These are phyloP conservation scores for Tridacna gigas DNA, from an alignment of 2,888 invertebrate genomes.

Conservation along the genomic window DNA sequence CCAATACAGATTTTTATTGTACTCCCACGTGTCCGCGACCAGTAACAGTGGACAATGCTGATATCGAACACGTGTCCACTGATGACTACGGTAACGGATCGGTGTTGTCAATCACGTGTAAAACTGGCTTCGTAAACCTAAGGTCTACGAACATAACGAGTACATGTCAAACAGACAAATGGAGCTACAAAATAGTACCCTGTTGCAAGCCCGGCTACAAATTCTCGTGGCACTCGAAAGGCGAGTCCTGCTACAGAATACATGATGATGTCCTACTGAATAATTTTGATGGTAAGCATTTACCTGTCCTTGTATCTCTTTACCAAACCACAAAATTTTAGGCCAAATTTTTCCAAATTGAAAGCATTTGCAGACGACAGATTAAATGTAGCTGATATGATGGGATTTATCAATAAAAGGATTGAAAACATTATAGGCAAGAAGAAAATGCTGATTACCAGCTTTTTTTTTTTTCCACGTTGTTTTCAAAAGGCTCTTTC, in stretches of 20 bases:
- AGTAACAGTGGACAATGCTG: not conserved
- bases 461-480: no score
- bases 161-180: not conserved
- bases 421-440: no score
- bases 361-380: no score
- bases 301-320: no score
- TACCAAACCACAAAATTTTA: no score
- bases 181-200: conserved; percentile 7
- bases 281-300: not conserved
- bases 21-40: not conserved
- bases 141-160: conserved; percentile 1
- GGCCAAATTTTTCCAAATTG: no score
- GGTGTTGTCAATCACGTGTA: not conserved
- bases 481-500: no score
- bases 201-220: conserved; percentile 3
- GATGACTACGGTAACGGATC: not conserved
- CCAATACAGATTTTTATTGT: conserved; percentile 1
- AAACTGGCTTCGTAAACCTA: not conserved
- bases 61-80: not conserved
- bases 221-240: conserved; percentile 5
- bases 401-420: no score
- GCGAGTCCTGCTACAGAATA: conserved; percentile 7
- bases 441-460: no score
- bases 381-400: no score
- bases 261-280: not conserved